Conservation (phyloP, 2,888 invertebrate species). For the Polydrusus cervinus region DNA sequence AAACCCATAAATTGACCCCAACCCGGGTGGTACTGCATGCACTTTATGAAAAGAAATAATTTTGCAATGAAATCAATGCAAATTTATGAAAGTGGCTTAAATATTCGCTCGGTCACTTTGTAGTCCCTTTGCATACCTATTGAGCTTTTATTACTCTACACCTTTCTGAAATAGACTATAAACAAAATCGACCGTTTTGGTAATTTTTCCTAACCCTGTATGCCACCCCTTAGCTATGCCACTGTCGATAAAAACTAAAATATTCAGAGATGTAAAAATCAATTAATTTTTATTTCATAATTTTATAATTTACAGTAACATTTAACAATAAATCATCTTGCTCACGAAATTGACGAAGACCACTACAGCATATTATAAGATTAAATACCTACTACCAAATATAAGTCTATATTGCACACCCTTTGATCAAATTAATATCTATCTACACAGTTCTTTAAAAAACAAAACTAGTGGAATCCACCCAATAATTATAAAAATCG, state of each 20-base stretch:
- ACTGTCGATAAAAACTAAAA: not conserved
- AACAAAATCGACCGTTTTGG: too few relatives aligned
- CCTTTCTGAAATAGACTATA: too few relatives aligned
- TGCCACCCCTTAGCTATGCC: too few relatives aligned
- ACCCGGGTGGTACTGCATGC: too few relatives aligned
- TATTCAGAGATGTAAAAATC: conserved; percentile 23
- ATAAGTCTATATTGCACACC: conserved; percentile 19
- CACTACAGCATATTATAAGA: conserved; percentile 8
- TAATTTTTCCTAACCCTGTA: too few relatives aligned
- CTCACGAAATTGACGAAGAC: conserved; percentile 6
- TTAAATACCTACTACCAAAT: not conserved
- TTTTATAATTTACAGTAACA: conserved; percentile 22
- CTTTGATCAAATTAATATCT: conserved; percentile 5
- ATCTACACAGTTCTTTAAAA: conserved; percentile 31
- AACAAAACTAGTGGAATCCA: conserved; percentile 18
- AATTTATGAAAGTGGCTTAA: too few relatives aligned
- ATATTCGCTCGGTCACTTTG: too few relatives aligned
- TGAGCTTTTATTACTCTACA: too few relatives aligned
- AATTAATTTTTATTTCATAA: conserved; percentile 12
- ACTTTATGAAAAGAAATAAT: too few relatives aligned
- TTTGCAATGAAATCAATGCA: too few relatives aligned
- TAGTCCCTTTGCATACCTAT: too few relatives aligned
- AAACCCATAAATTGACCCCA: too few relatives aligned
- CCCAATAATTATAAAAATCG: conserved; percentile 7
- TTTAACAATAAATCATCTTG: conserved; percentile 26